Base-by-base conservation (phyloP, 1,140 invertebrate genomes). In the Lasaia peninsularis region DNA sequence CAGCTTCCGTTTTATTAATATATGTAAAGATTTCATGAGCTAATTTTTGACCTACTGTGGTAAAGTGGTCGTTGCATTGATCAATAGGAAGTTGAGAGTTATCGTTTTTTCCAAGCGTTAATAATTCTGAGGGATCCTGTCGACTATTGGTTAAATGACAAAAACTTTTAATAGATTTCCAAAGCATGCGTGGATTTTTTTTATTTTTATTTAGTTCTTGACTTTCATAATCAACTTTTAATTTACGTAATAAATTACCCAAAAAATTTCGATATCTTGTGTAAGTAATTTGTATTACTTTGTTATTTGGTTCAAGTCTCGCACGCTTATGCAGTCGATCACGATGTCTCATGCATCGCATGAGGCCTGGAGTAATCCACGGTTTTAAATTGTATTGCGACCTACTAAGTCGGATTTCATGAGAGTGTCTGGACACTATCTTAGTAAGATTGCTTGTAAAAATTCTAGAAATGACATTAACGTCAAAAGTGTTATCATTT, bases 231-330 rank as follows among this genome's bases (percentile, higher is more conserved):
- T 21, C 18, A 32, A n/a, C 9, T 49, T 65, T 65, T n/a, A 70
- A 4, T 57, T 65, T 67, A 12, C 63, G 55, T 52, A 71, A 40
- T 1, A 65, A 37, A 14, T 35, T 11, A 3, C 60, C 53, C n/a
- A 56, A 59, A 54, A 63, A 63, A 20, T 69, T 69, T n/a, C 52
- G 58, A 51, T 69, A 69, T 1, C 63, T 35, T 7, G 18, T 58
- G 52, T 63, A 67, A 16, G 33, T 40, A n/a, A 55, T n/a, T 48
- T 54, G 31, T n/a, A 54, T 12, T 3, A 58, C 35, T 21, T 11
- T 9, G 34, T 62, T 56, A 6, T 63, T 8, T 24, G 53, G 60
- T 6, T 67, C n/a, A 12, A 12, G n/a, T 37, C 34, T 34, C 3
- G 33, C 33, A n/a, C 11, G 33, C 7, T n/a, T 14, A 28, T 62